Base-by-base conservation (phyloP, 2,113 vertebrate species). In the Aleadryas rufinucha region DNA sequence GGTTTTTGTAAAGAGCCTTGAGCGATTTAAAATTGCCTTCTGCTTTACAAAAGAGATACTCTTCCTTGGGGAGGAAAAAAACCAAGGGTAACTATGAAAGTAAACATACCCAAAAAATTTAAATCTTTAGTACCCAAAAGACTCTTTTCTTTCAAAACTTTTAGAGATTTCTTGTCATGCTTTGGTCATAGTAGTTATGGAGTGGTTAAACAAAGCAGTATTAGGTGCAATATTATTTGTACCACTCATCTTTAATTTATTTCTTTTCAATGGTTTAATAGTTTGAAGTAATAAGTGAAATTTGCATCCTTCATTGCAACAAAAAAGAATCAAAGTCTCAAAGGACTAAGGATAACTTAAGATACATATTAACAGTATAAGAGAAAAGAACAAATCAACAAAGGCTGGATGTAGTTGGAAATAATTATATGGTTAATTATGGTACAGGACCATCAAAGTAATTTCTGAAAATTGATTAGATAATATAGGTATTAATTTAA, bases 21-120 rank as follows among this genome's bases (percentile, higher is more conserved):
- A 41, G 11, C 71, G 14, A 47, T 79, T 64, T 85, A 42, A 85
- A 79, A 56, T 47, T 56, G 12, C 35, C 64, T 86, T 83, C 44
- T 39, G 8, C 41, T 85, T 71, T 85, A 52, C 9, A 35, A 13
- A 60, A 42, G 35, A 69, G 28, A 26, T 49, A 49, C 3, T 66
- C 21, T 61, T 72, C 30, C 33, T 80, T 72, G 13, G 12, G 17
- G 1, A 1, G 4, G 1, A 0, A 3, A 23, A 27, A 50, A 54
- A 37, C 10, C 7, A 14, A 28, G 13, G 37, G 19, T 44, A 71
- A 56, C 28, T 80, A 15, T 68, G 33, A 64, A 82, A 41, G 49
- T 13, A 82, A 75, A 53, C 7, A 22, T 44, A 60, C 20, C 4
- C 13, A 26, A n/a, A 69, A 26, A 45, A 57, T 72, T 65, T 42